Base-by-base conservation (phyloP, 2,888 invertebrate species). In the Mythimna vitellina region DNA sequence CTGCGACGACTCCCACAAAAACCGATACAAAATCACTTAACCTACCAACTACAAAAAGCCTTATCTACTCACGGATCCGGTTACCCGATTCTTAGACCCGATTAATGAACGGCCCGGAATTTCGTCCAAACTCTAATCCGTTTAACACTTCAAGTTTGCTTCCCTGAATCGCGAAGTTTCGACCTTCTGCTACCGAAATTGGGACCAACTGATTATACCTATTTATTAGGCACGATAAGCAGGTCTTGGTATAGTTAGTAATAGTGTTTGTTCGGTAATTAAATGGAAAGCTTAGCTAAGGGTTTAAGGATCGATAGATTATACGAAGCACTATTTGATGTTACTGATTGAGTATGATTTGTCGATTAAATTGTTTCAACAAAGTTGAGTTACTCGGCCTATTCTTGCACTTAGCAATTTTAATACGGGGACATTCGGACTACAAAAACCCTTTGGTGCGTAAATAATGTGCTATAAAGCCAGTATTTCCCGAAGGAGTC, bases 111-210 rank as follows among this genome's bases (percentile, higher is more conserved):
- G 66, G 83, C 75, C 85, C 80, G 65, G 65, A 89, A 90, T 89
- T 88, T 78, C 77, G 73, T 76, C 81, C 85, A 71, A 90, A 91
- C 89, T 87, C 85, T 92, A 91, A 93, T 92, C 91, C 89, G 87
- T 91, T 92, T 92, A 91, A 89, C 91, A 91, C 92, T 88, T 90
- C 84, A 89, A 90, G 88, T 91, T 89, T 80, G 70, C 73, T 46
- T 81, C 77, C 74, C 72, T 80, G 87, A 89, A 89, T 91, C 86
- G 82, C 76, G 73, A 90, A 89, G 85, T 90, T 80, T 20, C 42
- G 56, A 80, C 76, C 80, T 76, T 70, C 51, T 49, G 54, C 29
- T 51, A n/a, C 74, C 73, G 80, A 88, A 89, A 87, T 85, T 89
- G 87, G 90, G 88, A 85, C 84, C 79, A 86, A 88, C 88, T 91